Evolutionary conservation across 64 coral and sea anemone genomes (phyloP).

Genomic region (Cladopsammia gracilis): DNA sequence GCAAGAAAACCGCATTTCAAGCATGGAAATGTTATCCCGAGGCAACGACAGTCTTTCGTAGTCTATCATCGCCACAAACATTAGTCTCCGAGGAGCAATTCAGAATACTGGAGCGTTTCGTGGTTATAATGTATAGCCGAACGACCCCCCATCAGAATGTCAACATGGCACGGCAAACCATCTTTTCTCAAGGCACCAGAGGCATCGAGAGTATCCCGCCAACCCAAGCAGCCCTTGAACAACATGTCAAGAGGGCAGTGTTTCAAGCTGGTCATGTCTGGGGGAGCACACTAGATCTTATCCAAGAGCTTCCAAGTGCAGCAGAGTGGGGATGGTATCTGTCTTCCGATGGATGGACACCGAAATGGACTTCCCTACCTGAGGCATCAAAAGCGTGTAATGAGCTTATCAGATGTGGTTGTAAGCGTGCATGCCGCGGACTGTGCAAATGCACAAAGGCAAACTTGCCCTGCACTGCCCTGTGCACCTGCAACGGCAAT

Average conservation of each 20-base stretch:
- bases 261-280: conserved; percentile 61
- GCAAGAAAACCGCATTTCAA: conserved; percentile 74
- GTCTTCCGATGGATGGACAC: conserved; percentile 51
- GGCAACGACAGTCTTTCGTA: conserved; percentile 23
- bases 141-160: conserved; percentile 60
- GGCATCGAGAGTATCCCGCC: conserved; percentile 64
- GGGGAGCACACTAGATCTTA: conserved; percentile 15
- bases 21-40: conserved; percentile 65
- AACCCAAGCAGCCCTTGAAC: conserved; percentile 31
- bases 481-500: conserved; percentile 28
- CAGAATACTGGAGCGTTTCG: conserved; percentile 38
- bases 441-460: conserved; percentile 61
- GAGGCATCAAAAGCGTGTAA: conserved; percentile 53
- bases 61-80: conserved; percentile 42
- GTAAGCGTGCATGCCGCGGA: conserved; percentile 46
- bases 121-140: conserved; percentile 60
- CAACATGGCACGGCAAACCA: conserved; percentile 26
- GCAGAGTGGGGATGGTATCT: conserved; percentile 60
- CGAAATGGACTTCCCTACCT: conserved; percentile 47
- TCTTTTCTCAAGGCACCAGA: conserved; percentile 55
- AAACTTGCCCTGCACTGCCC: conserved; percentile 37
- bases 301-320: conserved; percentile 62
- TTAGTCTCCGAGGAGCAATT: conserved; percentile 38
- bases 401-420: conserved; percentile 67
- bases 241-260: conserved; percentile 55